Evolutionary conservation across 2,113 vertebrate species (phyloP).

Genomic region (Echinops telfairi): DNA sequence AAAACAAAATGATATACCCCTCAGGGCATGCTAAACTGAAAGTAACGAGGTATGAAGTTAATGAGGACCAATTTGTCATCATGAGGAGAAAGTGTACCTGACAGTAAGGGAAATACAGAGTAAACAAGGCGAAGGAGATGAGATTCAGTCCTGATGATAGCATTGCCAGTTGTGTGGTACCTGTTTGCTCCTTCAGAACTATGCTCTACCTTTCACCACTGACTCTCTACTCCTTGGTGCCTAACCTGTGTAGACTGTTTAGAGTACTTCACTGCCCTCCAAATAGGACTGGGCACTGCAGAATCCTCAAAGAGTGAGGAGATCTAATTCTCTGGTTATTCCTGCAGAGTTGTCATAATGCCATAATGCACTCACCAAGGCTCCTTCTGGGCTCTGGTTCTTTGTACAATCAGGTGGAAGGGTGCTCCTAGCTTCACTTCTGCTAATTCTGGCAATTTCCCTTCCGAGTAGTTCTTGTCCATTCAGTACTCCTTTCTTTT

Average conservation of each 20-base stretch:
- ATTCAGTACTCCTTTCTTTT: not conserved
- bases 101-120: not conserved
- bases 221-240: not conserved
- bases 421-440: not conserved
- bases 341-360: not conserved
- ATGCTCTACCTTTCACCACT: not conserved
- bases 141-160: not conserved
- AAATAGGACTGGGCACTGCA: not conserved
- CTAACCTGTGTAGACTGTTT: not conserved
- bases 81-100: not conserved
- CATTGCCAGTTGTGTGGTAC: not conserved
- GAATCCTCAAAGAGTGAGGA: not conserved
- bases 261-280: not conserved
- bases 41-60: not conserved
- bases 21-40: not conserved
- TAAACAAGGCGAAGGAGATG: not conserved
- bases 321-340: not conserved
- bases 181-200: not conserved
- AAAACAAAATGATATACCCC: not conserved
- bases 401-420: not conserved
- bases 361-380: not conserved
- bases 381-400: not conserved
- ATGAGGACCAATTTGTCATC: not conserved
- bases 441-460: not conserved
- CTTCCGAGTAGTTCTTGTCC: slow-evolving; percentile 10